phyloP scores from a whole-genome alignment of 2,797 vertebrate species.

The Uromys caudimaculatus region DNA sequence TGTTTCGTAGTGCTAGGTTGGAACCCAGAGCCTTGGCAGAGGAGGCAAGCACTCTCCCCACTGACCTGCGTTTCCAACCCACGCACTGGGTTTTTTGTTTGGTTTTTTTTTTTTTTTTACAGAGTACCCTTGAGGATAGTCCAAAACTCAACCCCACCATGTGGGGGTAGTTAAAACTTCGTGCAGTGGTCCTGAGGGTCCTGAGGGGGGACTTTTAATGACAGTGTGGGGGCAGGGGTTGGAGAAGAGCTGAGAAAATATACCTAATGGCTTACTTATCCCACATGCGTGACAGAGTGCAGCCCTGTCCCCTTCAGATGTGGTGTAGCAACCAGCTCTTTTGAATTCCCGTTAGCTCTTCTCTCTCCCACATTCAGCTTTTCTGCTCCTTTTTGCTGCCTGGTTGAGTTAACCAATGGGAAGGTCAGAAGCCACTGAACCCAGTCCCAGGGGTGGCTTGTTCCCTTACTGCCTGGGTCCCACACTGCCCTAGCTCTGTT shows the following conservation, averaged over 20 bases:
- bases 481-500: neutral
- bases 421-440: neutral
- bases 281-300: neutral
- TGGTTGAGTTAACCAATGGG: conserved; percentile 7
- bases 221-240: neutral
- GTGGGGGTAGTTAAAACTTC: neutral
- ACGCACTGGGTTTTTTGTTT: neutral
- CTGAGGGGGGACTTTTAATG: neutral
- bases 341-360: neutral
- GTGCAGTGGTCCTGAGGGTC: neutral
- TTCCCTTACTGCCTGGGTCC: conserved; percentile 20
- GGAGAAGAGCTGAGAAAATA: neutral
- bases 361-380: neutral
- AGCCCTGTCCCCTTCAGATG: neutral
- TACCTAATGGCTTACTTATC: neutral
- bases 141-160: neutral
- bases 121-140: neutral
- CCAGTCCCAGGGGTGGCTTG: neutral
- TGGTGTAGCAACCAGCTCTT: neutral
- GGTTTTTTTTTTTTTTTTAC: neutral
- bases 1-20: neutral
- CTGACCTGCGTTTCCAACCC: neutral
- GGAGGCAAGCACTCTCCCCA: neutral
- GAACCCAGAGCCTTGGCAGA: neutral
- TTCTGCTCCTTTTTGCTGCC: neutral